Evolutionary conservation across 35 echinoderm and acorn worm genomes (phyloP).

Genomic region (Hemicentrotus pulcherrimus): DNA sequence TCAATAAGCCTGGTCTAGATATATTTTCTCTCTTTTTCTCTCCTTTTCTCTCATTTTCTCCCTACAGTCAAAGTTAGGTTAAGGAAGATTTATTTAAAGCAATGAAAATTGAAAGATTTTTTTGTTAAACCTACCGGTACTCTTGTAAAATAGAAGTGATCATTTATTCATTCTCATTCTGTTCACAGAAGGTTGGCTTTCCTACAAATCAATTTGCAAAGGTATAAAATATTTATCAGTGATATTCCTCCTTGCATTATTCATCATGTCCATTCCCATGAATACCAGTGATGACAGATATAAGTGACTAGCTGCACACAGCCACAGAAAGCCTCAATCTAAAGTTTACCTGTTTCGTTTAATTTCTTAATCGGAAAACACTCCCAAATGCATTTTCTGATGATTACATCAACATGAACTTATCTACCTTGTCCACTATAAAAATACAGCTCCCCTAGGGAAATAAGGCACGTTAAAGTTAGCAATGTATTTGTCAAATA

Average conservation of each 20-base stretch:
- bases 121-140: neutral
- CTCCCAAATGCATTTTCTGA: too few relatives aligned
- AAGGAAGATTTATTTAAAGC: neutral
- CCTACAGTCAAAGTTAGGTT: neutral
- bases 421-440: too few relatives aligned
- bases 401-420: too few relatives aligned
- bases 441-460: too few relatives aligned
- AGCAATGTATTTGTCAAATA: too few relatives aligned
- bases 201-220: neutral
- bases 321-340: too few relatives aligned
- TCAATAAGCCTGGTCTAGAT: neutral
- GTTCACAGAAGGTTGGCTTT: neutral
- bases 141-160: neutral
- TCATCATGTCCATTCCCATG: neutral
- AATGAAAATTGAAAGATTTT: neutral
- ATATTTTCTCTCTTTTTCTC: neutral
- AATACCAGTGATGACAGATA: neutral
- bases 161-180: neutral
- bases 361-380: too few relatives aligned
- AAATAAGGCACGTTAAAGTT: too few relatives aligned
- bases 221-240: neutral
- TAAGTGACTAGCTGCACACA: neutral
- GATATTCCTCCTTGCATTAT: neutral
- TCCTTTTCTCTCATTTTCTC: neutral
- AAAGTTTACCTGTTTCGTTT: too few relatives aligned